Evolutionary conservation across 2,113 vertebrate genomes (phyloP).

Genomic region (Mirounga angustirostris): DNA sequence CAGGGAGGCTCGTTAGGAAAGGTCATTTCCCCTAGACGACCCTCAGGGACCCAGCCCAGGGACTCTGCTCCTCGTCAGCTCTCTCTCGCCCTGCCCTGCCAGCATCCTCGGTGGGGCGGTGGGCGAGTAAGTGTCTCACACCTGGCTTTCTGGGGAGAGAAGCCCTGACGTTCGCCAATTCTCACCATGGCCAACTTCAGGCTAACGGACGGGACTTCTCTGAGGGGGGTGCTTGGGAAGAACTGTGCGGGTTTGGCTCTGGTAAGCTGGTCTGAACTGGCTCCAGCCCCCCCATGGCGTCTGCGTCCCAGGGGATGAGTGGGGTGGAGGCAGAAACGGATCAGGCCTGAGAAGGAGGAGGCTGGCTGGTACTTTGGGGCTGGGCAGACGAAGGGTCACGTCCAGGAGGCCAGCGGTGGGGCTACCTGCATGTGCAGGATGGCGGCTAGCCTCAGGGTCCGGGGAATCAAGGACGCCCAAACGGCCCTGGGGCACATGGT

Average conservation of each 20-base stretch:
- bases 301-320: neutral
- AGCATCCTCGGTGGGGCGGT: accelerated
- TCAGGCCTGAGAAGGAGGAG: neutral
- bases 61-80: neutral
- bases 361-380: neutral
- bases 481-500: accelerated
- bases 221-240: neutral
- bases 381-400: neutral
- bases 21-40: accelerated
- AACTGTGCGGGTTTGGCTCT: neutral
- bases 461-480: neutral
- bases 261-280: neutral
- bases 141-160: neutral
- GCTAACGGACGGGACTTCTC: neutral
- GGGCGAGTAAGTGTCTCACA: no score
- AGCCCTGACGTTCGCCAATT: neutral
- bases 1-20: neutral
- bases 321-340: neutral
- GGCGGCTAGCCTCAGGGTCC: neutral
- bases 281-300: neutral
- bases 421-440: no score
- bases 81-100: neutral
- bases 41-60: neutral
- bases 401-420: accelerated
- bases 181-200: neutral